Evolutionary conservation across 2,797 vertebrate species (phyloP), one percentile per base, ranked within the genome.

Genomic region (Chrosomus eos): DNA sequence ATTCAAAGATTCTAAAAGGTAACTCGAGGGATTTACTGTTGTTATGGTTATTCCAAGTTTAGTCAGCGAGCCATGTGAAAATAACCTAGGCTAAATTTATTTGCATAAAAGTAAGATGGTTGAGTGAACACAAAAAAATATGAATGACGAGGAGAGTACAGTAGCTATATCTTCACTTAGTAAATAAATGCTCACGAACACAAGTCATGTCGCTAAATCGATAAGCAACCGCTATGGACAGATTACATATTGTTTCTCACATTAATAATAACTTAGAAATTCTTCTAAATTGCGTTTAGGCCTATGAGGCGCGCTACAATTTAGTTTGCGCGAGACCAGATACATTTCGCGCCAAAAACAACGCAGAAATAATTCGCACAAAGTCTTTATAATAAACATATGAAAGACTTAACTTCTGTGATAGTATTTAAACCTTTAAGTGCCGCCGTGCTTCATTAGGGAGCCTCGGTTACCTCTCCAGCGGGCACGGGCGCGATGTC

Each of bases 401-500:
- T 18, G 1, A 5, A 18, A 48, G 16, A 48, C 14, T 14, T 14
- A 43, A 43, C 21, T n/a, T 36, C 23, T 73, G 26, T 18, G 19
- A 26, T 33, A 1, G 26, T 8, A 21, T 8, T 13, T 3, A 33
- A 66, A 64, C 16, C 28, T 66, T 8, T 79, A 10, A 31, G 14
- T 36, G 14, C 64, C 36, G 36, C 36, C 23, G 18, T 18, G 5
- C 55, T 11, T 18, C 19, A 40, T 36, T 76, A 31, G 31, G 92
- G 90, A 80, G 89, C 88, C 64, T 87, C 88, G 89, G 58, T 88
- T 89, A 91, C 92, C 89, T 88, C 80, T 85, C 51, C 58, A 26
- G 81, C 53, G 85, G 76, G 80, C 79, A 84, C 77, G 81, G 91
- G 91, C 91, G 93, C 89, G 91, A 92, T 51, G 95, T 94, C 95